phyloP scores from a whole-genome alignment of 1,140 invertebrate species.

The Lamellibrachia luymesi region DNA sequence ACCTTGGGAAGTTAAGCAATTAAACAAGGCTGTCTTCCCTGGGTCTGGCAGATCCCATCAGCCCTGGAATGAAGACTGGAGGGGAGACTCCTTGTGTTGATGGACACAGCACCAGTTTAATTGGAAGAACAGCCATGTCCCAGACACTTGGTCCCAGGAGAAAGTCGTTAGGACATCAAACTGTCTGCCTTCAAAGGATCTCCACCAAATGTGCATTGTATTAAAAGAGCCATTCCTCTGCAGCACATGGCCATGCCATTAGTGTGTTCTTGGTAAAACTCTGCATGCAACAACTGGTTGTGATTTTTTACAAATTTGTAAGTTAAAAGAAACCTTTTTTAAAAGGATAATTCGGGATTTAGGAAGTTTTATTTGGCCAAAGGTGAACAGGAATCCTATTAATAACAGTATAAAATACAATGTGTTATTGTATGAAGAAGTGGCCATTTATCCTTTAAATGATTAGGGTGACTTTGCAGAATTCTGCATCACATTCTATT shows the following conservation, averaged over 20 bases:
- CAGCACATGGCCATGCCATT: not conserved
- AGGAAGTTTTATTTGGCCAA: too few species aligned
- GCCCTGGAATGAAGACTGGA: not conserved
- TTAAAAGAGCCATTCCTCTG: not conserved
- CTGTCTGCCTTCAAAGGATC: not conserved
- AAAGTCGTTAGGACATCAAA: slow-evolving; percentile 1
- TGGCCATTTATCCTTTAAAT: too few species aligned
- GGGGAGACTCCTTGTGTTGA: not conserved
- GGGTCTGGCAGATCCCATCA: not conserved
- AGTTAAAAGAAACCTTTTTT: not conserved
- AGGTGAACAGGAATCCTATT: not conserved
- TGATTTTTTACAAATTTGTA: not conserved
- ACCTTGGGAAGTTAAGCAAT: not conserved
- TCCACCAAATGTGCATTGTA: not conserved
- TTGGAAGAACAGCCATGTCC: not conserved
- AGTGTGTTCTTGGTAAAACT: not conserved
- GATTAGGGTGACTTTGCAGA: too few species aligned
- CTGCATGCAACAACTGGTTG: not conserved
- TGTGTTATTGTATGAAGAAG: not conserved
- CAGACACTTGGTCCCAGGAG: not conserved
- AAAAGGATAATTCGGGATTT: not conserved
- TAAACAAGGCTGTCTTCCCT: not conserved
- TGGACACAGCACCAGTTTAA: not conserved
- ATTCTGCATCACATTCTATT: not conserved
- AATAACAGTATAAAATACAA: not conserved